A percentile compares a stretch with the other conserved stretches of the same genome.
Conservation (phyloP, 1,140 invertebrate species). For the Sinella curviseta region DNA sequence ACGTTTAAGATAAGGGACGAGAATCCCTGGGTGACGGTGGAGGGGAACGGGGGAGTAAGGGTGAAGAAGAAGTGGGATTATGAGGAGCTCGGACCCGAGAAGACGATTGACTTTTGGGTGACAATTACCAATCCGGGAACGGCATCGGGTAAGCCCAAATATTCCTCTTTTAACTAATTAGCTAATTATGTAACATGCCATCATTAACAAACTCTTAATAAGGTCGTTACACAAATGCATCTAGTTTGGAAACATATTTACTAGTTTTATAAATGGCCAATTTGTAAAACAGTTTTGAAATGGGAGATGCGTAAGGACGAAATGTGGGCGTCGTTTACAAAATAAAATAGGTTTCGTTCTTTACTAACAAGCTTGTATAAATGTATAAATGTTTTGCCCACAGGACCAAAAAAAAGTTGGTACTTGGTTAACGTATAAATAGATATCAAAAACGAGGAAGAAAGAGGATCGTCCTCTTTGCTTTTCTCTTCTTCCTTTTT, state of each 20-base stretch:
- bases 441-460: too few species aligned
- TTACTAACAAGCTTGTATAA: too few species aligned
- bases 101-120: constrained; percentile 95
- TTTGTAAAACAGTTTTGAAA: constrained; percentile 11
- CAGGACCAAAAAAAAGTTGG: too few species aligned
- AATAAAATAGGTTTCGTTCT: too few species aligned
- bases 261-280: not conserved
- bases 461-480: too few species aligned
- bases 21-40: constrained; percentile 90
- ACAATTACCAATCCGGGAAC: constrained; percentile 85
- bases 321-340: too few species aligned
- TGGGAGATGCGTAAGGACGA: too few species aligned
- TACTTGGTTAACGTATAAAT: too few species aligned
- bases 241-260: constrained; percentile 1
- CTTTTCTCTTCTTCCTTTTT: too few species aligned
- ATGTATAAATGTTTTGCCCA: too few species aligned
- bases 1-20: constrained; percentile 90
- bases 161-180: not conserved
- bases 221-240: not conserved
- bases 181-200: not conserved
- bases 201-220: not conserved
- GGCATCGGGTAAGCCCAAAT: constrained; percentile 66
- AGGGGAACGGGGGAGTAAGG: constrained; percentile 83
- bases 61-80: constrained; percentile 97
- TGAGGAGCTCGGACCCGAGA: constrained; percentile 90